Conservation (phyloP, 2,888 invertebrate genomes). For the Calameuta pallipes region DNA sequence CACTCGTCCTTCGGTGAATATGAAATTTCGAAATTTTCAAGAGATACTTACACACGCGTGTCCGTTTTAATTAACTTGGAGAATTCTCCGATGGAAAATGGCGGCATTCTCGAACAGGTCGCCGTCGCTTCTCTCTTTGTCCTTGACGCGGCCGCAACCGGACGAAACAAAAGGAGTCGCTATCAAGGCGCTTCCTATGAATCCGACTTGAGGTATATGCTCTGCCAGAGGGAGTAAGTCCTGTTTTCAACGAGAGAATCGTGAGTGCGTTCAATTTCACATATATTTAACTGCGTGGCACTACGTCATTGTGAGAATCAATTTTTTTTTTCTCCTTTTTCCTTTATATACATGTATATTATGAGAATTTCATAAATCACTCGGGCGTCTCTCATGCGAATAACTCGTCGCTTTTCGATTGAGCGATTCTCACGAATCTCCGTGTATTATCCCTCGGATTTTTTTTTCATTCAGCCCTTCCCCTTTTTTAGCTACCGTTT, state of each 20-base stretch:
- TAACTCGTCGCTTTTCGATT: background rate
- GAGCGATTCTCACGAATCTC: background rate
- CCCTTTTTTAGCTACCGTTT: background rate
- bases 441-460: background rate
- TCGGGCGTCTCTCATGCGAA: background rate
- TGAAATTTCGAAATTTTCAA: background rate
- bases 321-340: background rate
- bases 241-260: background rate
- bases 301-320: background rate
- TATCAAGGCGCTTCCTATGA: background rate
- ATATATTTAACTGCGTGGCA: background rate
- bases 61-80: background rate
- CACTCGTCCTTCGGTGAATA: background rate
- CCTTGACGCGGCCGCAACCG: background rate
- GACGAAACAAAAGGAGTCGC: background rate
- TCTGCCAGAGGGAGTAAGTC: background rate
- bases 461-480: background rate
- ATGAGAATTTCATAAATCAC: background rate
- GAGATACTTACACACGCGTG: background rate
- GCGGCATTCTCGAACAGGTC: background rate
- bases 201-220: background rate
- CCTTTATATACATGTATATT: no score
- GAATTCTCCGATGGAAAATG: background rate
- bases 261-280: background rate
- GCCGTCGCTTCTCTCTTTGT: background rate